A percentile compares a stretch with the other conserved stretches of the same genome.
Evolutionary conservation across 2,113 vertebrate genomes (phyloP).

Genomic region (Phaethornis superciliosus): DNA sequence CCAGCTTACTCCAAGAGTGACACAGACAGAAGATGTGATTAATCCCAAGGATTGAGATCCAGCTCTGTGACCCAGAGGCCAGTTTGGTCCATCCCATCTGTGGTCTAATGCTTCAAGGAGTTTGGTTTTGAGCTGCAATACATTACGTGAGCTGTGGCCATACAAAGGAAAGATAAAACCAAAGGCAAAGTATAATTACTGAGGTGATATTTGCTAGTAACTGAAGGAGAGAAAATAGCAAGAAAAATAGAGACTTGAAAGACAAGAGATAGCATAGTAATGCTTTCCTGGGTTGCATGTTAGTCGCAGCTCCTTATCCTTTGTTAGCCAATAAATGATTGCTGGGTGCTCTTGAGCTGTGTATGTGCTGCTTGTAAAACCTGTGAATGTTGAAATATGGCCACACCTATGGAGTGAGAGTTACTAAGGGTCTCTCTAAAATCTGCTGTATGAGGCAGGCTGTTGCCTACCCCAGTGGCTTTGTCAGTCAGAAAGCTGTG

Average conservation of each 20-base stretch:
- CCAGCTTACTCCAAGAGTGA: background rate
- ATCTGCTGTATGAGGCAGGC: background rate
- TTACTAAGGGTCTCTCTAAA: background rate
- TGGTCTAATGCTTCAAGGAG: background rate
- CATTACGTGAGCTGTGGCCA: background rate
- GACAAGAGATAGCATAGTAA: background rate
- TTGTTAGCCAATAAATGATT: background rate
- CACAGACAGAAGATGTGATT: background rate
- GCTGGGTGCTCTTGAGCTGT: background rate
- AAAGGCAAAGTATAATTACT: background rate
- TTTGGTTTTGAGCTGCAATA: background rate
- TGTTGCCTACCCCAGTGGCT: fast-evolving
- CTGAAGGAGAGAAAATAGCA: background rate
- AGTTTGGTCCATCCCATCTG: background rate
- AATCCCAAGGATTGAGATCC: background rate
- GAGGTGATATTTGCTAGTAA: background rate
- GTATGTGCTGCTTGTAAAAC: background rate
- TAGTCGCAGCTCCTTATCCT: background rate
- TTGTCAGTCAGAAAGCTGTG: background rate
- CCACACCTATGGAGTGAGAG: background rate
- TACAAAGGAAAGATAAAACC: background rate
- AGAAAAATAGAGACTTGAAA: background rate
- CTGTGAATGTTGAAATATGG: background rate
- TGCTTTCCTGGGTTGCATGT: background rate
- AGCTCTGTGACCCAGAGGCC: background rate